Conservation (phyloP, 2,797 vertebrate species). For the Brachyrhaphis roseni region DNA sequence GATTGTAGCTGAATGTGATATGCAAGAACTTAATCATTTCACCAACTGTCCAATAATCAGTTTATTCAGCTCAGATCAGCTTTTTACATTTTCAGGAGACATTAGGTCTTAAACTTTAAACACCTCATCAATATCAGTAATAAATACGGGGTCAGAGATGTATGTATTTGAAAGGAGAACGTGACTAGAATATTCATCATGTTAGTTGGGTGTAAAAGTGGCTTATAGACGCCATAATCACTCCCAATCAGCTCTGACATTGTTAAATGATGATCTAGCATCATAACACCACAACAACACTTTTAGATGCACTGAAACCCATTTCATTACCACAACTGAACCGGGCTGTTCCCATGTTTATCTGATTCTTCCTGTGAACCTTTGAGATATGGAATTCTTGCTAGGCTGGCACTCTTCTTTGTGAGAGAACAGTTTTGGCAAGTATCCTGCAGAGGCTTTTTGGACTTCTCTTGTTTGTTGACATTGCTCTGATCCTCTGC, state of each 20-base stretch:
- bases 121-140: not conserved
- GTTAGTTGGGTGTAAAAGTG: constrained; percentile 11
- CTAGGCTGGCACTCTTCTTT: constrained; percentile 53
- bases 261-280: constrained; percentile 5
- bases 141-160: not conserved
- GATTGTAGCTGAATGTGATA: constrained; percentile 6
- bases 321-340: constrained; percentile 43
- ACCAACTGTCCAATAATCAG: constrained; percentile 13
- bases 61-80: constrained; percentile 6
- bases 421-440: constrained; percentile 64
- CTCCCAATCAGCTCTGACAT: constrained; percentile 12
- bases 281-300: not conserved
- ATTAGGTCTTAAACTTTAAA: not conserved
- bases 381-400: constrained; percentile 60
- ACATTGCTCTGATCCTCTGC: constrained; percentile 75
- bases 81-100: not conserved
- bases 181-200: not conserved
- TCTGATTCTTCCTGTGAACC: constrained; percentile 43
- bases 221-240: constrained; percentile 26
- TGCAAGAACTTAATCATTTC: constrained; percentile 11
- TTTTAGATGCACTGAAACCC: constrained; percentile 4
- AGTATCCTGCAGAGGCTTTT: constrained; percentile 60
- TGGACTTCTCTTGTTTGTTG: constrained; percentile 74
- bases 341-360: constrained; percentile 36
- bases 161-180: not conserved